Percentiles rank a stretch among this genome's conserved stretches.
phyloP scores from a whole-genome alignment of 1,140 invertebrate genomes.

The Ganaspis sp. region DNA sequence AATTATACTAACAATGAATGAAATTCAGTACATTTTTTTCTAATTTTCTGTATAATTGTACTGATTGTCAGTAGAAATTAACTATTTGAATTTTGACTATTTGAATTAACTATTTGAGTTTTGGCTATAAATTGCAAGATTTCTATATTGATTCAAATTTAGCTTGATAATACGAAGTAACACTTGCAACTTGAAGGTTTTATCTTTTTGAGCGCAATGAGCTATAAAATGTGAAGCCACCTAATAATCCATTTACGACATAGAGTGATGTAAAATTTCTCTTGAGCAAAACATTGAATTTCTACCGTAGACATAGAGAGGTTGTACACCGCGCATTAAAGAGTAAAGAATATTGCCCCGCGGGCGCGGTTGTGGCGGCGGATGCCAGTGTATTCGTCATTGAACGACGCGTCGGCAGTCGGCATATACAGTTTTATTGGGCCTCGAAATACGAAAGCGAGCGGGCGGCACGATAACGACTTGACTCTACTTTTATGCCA shows the following conservation, averaged over 20 bases:
- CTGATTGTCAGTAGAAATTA: too few relatives aligned
- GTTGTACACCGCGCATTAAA: not conserved
- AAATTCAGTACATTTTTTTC: too few relatives aligned
- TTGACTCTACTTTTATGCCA: slow-evolving; percentile 56
- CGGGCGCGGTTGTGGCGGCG: slow-evolving; percentile 31
- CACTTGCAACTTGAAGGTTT: too few relatives aligned
- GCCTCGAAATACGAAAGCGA: slow-evolving; percentile 46
- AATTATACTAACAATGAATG: too few relatives aligned
- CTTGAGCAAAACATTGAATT: not conserved
- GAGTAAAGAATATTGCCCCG: not conserved
- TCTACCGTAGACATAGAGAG: not conserved
- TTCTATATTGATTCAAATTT: too few relatives aligned
- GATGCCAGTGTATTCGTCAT: slow-evolving; percentile 38
- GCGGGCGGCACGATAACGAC: slow-evolving; percentile 47
- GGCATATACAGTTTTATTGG: slow-evolving; percentile 58
- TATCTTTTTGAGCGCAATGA: not conserved
- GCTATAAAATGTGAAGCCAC: not conserved
- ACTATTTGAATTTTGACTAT: too few relatives aligned
- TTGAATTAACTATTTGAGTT: too few relatives aligned
- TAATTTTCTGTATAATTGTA: too few relatives aligned
- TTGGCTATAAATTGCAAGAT: too few relatives aligned
- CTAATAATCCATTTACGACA: slow-evolving; percentile 5
- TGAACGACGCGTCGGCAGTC: slow-evolving; percentile 39
- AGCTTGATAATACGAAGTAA: too few relatives aligned
- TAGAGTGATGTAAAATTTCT: not conserved